A percentile compares a stretch with the other conserved stretches of the same genome.
These are phyloP conservation scores for Ecdyonurus torrentis DNA, from an alignment of 2,888 invertebrate genomes.

Conservation along the genomic window DNA sequence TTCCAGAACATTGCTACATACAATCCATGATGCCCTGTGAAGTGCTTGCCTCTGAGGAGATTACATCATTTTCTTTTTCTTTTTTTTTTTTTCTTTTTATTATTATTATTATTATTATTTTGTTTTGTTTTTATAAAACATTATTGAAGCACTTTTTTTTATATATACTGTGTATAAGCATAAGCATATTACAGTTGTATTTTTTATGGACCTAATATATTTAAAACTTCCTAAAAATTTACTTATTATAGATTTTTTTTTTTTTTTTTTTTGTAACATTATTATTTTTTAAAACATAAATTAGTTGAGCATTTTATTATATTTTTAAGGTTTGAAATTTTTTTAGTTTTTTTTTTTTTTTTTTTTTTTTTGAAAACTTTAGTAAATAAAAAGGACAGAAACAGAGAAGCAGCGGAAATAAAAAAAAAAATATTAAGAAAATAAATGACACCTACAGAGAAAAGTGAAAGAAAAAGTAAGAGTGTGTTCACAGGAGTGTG, in stretches of 20 bases:
- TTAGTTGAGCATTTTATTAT: no score
- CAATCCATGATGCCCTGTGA: not conserved
- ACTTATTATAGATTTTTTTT: no score
- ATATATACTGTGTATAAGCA: no score
- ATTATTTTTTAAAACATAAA: no score
- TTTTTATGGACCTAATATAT: no score
- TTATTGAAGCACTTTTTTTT: no score
- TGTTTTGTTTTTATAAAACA: not conserved
- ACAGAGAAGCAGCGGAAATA: not conserved
- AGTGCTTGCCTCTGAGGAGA: not conserved
- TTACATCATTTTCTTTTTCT: not conserved
- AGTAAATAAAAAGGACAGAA: not conserved
- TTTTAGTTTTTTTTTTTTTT: not conserved
- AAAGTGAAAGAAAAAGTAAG: not conserved
- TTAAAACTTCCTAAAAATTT: no score
- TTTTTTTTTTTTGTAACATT: no score
- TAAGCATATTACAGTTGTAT: no score
- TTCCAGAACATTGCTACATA: not conserved
- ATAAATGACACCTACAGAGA: not conserved
- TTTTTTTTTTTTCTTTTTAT: not conserved
- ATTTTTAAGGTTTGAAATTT: not conserved
- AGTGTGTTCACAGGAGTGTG: not conserved
- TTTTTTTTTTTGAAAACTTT: not conserved
- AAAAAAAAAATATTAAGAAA: not conserved
- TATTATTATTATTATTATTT: not conserved